Evolutionary conservation across 2,888 invertebrate species (phyloP), one percentile per base, ranked within the genome.

Genomic region (Lacanobia oleracea): DNA sequence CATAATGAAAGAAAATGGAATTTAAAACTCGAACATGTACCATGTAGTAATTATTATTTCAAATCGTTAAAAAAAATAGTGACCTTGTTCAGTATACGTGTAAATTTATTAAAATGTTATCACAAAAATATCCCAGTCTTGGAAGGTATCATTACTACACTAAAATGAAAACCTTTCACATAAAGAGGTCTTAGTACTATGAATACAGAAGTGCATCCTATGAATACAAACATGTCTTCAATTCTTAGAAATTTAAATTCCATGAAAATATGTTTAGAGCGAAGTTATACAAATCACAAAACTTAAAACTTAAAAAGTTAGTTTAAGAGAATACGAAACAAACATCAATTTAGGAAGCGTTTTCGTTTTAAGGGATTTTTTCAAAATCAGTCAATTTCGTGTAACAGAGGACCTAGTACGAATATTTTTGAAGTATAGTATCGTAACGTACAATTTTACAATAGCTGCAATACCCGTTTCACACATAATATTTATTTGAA

Each of bases 221-320:
- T 67, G 60, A 74, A 67, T 74, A 67, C 33, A 37, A 74, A 51
- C 1, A 40, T 54, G 3, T 18, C 16, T 75, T 50, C n/a, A 50
- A 61, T 43, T 61, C 23, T 23, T 50, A 8, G 37, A 23, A 16
- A 66, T 60, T 43, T 43, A 16, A 43, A 74, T 33, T 74, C 8
- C 5, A 23, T 45, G 33, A 33, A 60, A 37, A 59, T 57, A 23
- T 23, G 12, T 40, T 60, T n/a, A 21, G 6, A 37, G n/a, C 8
- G 23, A 40, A 45, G n/a, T 43, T 40, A 48, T 21, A 33, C 21
- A 45, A 10, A 56, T 23, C 9, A 14, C 65, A 6, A 50, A 21
- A 33, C 7, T 54, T 37, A 6, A 33, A 33, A 33, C 33, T 33
- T 33, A 33, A 14, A 2, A 18, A 33, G 45, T 21, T 3, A 6